Conservation (phyloP, 1,140 invertebrate species). For the Drosophila willistoni region DNA sequence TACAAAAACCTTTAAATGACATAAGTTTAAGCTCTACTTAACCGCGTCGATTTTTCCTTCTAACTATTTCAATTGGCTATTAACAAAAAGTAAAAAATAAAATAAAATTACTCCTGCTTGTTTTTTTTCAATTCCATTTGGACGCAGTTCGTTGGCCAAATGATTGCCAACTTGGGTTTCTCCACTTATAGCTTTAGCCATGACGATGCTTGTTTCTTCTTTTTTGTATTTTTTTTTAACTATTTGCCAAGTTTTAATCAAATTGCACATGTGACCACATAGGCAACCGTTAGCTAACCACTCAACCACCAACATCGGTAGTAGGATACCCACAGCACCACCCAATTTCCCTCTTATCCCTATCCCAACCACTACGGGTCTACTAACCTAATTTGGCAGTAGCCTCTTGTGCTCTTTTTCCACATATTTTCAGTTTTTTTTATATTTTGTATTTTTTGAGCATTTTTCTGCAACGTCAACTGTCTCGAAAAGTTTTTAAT, state of each 20-base stretch:
- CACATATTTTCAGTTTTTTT: slow-evolving; percentile 15
- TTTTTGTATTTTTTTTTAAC: slow-evolving; percentile 23
- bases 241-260: slow-evolving; percentile 66
- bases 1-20: not conserved
- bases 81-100: not conserved
- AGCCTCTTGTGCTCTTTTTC: slow-evolving; percentile 27
- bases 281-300: slow-evolving; percentile 29
- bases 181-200: slow-evolving; percentile 26
- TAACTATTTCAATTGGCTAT: not conserved
- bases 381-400: slow-evolving; percentile 71
- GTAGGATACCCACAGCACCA: not conserved
- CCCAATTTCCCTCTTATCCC: slow-evolving; percentile 18
- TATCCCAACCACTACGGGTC: not conserved
- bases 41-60: slow-evolving; percentile 2
- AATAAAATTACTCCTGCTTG: not conserved
- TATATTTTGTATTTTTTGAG: slow-evolving; percentile 26
- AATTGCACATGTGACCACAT: slow-evolving; percentile 65
- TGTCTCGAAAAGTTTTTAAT: slow-evolving; percentile 77
- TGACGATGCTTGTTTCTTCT: slow-evolving; percentile 37
- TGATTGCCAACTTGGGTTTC: slow-evolving; percentile 14
- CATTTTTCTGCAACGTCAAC: slow-evolving; percentile 68
- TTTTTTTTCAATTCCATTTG: slow-evolving; percentile 6
- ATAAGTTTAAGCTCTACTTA: not conserved
- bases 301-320: slow-evolving; percentile 16
- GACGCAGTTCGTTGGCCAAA: slow-evolving; percentile 14